phyloP scores from a whole-genome alignment of 2,113 vertebrate genomes.

The Myrmecophaga tridactyla region DNA sequence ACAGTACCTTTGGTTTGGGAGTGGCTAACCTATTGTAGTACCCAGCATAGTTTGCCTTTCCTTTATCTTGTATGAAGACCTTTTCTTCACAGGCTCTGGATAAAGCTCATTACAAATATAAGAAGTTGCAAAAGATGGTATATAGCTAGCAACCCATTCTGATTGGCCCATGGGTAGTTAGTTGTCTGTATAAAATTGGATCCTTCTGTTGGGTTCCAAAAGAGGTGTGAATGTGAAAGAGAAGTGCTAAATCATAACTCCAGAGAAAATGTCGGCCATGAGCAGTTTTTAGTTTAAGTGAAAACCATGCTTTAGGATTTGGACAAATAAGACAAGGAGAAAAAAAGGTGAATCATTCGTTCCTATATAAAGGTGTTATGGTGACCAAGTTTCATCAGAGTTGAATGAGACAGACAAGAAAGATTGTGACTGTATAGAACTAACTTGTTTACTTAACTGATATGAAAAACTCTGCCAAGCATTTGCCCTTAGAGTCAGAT shows the following conservation, averaged over 20 bases:
- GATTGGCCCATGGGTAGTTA: constrained; percentile 76
- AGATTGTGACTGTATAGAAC: constrained; percentile 17
- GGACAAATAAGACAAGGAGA: constrained; percentile 60
- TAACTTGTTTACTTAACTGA: constrained; percentile 75
- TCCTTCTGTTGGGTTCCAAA: constrained; percentile 78
- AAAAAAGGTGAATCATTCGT: constrained; percentile 64
- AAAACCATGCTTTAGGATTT: constrained; percentile 75
- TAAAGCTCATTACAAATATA: constrained; percentile 60
- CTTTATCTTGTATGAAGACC: constrained; percentile 29
- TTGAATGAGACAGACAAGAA: not conserved
- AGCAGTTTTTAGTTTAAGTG: constrained; percentile 79
- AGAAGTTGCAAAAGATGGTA: constrained; percentile 65
- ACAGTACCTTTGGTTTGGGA: not conserved
- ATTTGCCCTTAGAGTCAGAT: constrained; percentile 84
- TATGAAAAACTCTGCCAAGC: constrained; percentile 81
- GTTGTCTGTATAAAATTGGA: constrained; percentile 82
- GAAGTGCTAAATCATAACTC: constrained; percentile 82
- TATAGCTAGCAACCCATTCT: constrained; percentile 73
- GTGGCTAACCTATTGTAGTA: not conserved
- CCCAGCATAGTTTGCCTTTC: not conserved
- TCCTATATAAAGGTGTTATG: not conserved
- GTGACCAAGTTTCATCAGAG: not conserved
- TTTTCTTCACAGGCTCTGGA: constrained; percentile 46
- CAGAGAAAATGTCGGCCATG: constrained; percentile 74
- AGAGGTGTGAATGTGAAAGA: constrained; percentile 79